Evolutionary conservation across 2,797 vertebrate species (phyloP).

Genomic region (Halcyon badia): DNA sequence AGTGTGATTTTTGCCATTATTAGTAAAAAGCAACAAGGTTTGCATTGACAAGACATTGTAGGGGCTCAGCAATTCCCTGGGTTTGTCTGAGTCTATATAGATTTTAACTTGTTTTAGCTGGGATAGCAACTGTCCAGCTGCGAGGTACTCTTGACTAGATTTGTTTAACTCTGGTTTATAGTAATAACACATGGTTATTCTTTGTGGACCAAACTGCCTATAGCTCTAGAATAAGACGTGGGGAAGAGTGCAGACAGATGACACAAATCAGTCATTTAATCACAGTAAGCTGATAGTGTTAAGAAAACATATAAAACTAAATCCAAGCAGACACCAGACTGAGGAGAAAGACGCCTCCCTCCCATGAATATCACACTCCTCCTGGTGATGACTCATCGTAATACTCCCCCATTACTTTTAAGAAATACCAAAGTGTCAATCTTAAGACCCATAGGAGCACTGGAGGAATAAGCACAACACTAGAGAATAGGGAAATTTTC

Average conservation of each 20-base stretch:
- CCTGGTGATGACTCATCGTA: not conserved
- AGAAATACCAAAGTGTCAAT: not conserved
- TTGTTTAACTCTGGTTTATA: not conserved
- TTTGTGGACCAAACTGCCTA: not conserved
- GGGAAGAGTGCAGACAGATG: not conserved
- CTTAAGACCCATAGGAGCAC: not conserved
- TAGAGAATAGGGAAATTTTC: not conserved
- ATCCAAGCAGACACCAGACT: constrained; percentile 19
- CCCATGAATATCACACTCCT: not conserved
- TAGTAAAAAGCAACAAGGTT: not conserved
- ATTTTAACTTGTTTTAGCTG: not conserved
- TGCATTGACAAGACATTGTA: not conserved
- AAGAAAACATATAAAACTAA: constrained; percentile 31
- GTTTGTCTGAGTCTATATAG: not conserved
- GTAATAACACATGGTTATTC: not conserved
- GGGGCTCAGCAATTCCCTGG: not conserved
- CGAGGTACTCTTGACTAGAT: not conserved
- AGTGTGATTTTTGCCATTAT: not conserved
- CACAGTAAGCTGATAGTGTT: not conserved
- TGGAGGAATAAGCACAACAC: not conserved
- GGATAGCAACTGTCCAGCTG: not conserved
- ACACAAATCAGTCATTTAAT: constrained; percentile 4
- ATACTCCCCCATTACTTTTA: not conserved
- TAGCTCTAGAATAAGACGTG: not conserved
- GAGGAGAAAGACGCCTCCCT: not conserved